These are phyloP conservation scores for Plectropomus leopardus DNA, from an alignment of 2,113 vertebrate species.

Conservation along the genomic window DNA sequence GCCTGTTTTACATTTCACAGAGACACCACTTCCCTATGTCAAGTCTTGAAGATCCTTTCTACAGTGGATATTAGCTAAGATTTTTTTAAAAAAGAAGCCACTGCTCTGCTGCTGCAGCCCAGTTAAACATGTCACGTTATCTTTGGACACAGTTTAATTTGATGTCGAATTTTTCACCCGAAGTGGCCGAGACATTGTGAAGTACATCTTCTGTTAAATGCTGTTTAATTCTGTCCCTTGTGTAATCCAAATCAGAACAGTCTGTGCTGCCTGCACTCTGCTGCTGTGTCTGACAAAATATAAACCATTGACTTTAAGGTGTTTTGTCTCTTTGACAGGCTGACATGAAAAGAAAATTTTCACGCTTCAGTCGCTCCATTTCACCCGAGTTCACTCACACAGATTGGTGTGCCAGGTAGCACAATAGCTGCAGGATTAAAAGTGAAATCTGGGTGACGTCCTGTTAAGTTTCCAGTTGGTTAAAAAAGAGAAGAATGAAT, in stretches of 20 bases:
- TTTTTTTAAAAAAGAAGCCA: neutral
- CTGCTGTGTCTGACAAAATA: conserved; percentile 6
- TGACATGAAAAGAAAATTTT: conserved; percentile 59
- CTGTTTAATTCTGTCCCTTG: neutral
- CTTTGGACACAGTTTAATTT: neutral
- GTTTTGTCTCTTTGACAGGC: conserved; percentile 33
- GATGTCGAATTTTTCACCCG: neutral
- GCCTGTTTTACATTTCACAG: neutral
- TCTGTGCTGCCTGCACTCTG: neutral
- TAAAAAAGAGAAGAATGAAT: conserved; percentile 38
- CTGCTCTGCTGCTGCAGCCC: neutral
- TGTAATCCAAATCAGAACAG: conserved; percentile 20
- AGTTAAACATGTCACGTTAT: neutral
- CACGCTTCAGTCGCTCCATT: conserved; percentile 53
- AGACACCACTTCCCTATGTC: neutral
- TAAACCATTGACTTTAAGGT: conserved; percentile 10
- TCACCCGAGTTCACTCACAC: conserved; percentile 58
- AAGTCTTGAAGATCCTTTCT: neutral
- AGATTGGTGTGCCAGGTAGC: conserved; percentile 61
- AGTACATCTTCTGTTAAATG: neutral
- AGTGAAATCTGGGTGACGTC: conserved; percentile 33
- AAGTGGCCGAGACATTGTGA: neutral
- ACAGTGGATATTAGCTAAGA: neutral
- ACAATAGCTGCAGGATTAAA: conserved; percentile 68
- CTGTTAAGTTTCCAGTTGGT: conserved; percentile 19